A percentile compares a stretch with the other conserved stretches of the same genome.
phyloP scores from a whole-genome alignment of 2,113 vertebrate species.

The Xerus inauris region DNA sequence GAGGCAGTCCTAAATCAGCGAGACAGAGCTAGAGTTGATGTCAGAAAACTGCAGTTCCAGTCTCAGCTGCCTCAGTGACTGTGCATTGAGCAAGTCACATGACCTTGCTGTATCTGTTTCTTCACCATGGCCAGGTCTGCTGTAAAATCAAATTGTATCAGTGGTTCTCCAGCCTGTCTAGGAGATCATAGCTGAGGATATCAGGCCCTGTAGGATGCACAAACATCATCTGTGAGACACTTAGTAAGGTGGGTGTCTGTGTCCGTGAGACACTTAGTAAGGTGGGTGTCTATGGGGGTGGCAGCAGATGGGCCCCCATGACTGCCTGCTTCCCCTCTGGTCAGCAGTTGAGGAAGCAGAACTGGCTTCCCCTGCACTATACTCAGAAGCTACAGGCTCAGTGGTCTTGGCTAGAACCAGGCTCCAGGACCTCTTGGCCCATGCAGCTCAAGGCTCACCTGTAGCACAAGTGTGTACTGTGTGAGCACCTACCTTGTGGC shows the following conservation, averaged over 20 bases:
- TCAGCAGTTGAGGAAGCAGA: neutral
- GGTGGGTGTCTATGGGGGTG: too few species aligned
- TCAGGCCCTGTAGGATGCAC: too few species aligned
- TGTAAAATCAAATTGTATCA: neutral
- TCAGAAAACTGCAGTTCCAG: neutral
- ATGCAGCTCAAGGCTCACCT: neutral
- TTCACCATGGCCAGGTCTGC: neutral
- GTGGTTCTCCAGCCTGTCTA: neutral
- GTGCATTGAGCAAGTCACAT: neutral
- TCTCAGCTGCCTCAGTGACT: neutral
- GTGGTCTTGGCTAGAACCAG: neutral
- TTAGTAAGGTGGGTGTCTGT: neutral
- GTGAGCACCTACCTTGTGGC: slow-evolving; percentile 89
- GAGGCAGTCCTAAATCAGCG: neutral
- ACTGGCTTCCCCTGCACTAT: neutral
- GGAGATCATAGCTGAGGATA: neutral
- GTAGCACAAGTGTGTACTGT: rapidly evolving
- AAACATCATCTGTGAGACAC: too few species aligned
- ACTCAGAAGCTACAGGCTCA: neutral
- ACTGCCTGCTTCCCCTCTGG: neutral
- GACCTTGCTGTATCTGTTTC: neutral
- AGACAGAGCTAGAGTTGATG: neutral
- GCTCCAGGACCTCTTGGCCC: neutral
- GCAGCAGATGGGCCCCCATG: neutral
- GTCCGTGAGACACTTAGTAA: neutral